Conservation (phyloP, 1,140 invertebrate species). For the Alviniconcha marisindica region DNA sequence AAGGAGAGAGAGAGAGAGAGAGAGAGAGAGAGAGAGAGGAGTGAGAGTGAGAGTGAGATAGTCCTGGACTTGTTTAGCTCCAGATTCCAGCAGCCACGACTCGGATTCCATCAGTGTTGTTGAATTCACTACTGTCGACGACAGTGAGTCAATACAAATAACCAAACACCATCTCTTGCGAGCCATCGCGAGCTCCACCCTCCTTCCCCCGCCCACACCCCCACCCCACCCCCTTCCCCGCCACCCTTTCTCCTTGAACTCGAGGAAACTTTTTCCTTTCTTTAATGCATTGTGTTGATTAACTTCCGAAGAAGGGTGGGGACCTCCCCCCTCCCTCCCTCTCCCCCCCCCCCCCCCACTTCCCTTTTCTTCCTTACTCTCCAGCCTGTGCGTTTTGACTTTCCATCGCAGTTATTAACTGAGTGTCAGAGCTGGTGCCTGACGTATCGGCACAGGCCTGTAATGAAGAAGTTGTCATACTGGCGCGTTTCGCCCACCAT, state of each 20-base stretch:
- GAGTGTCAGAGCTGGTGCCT: background rate
- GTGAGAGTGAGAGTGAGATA: background rate
- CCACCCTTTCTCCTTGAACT: background rate
- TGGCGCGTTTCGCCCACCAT: slow-evolving; percentile 9
- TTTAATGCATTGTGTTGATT: slow-evolving; percentile 29
- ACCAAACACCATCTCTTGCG: too few species aligned
- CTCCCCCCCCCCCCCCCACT: background rate
- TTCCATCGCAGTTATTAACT: slow-evolving; percentile 23
- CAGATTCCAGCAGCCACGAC: background rate
- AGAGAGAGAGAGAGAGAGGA: too few species aligned
- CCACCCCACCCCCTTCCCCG: background rate
- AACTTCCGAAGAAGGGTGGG: background rate
- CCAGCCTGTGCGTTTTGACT: background rate
- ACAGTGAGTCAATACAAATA: background rate
- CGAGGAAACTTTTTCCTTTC: background rate
- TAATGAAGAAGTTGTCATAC: slow-evolving; percentile 21
- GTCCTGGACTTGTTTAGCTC: background rate
- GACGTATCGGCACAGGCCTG: background rate
- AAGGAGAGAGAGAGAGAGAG: too few species aligned
- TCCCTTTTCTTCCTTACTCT: background rate
- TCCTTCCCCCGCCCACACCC: background rate
- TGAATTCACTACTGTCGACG: background rate
- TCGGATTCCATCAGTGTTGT: background rate
- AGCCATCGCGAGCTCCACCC: background rate
- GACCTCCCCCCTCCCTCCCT: background rate